phyloP scores from a whole-genome alignment of 2,113 vertebrate species.

The Chloebia gouldiae region DNA sequence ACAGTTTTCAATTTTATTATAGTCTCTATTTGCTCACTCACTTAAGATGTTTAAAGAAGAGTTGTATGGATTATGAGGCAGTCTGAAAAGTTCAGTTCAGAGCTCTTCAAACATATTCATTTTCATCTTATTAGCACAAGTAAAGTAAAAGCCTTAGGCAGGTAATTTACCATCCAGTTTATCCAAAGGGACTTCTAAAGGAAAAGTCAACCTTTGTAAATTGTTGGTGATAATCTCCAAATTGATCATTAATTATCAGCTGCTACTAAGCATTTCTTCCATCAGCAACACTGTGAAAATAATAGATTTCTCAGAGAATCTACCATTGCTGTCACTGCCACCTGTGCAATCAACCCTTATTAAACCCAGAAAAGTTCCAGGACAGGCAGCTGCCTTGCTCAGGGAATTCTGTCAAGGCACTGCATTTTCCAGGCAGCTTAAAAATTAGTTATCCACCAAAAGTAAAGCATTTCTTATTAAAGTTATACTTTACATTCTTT shows the following conservation, averaged over 20 bases:
- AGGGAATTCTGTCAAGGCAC: background rate
- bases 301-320: constrained; percentile 37
- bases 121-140: constrained; percentile 43
- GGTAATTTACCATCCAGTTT: constrained; percentile 55
- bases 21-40: constrained; percentile 39
- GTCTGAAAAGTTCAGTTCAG: constrained; percentile 24
- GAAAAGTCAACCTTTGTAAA: constrained; percentile 40
- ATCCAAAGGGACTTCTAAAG: constrained; percentile 53
- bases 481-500: background rate
- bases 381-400: background rate
- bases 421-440: background rate
- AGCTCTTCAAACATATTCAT: constrained; percentile 39
- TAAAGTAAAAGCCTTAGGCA: constrained; percentile 51
- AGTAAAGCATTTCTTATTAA: background rate
- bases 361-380: background rate
- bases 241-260: constrained; percentile 55
- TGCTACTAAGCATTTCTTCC: constrained; percentile 28
- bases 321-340: background rate
- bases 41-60: constrained; percentile 63
- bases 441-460: background rate
- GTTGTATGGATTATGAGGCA: constrained; percentile 46
- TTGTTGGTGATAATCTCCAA: constrained; percentile 49
- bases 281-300: background rate
- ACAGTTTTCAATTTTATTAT: constrained; percentile 27
- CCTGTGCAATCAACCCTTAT: background rate